Evolutionary conservation across 2,888 invertebrate species (phyloP).

Genomic region (Erebia ligea): DNA sequence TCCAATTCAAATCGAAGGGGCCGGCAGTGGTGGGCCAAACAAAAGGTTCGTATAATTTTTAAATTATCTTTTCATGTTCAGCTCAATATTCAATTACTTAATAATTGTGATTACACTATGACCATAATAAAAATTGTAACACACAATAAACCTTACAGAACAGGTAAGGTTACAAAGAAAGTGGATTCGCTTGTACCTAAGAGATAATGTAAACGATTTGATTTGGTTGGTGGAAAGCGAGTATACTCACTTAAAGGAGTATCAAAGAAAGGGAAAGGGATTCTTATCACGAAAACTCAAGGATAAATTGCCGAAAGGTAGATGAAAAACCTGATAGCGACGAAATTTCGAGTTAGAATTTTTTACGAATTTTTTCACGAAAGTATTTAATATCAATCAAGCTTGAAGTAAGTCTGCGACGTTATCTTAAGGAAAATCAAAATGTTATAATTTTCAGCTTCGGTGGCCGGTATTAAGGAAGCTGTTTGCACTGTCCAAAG

Average conservation of each 20-base stretch:
- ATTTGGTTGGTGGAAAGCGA: background rate
- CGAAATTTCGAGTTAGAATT: background rate
- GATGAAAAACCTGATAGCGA: background rate
- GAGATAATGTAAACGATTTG: background rate
- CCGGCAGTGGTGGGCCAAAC: conserved; percentile 64
- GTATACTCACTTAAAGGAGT: too few relatives aligned
- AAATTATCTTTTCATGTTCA: background rate
- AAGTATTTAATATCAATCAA: conserved; percentile 5
- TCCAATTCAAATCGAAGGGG: conserved; percentile 84
- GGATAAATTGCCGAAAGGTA: conserved; percentile 2
- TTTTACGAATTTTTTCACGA: background rate
- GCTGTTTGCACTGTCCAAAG: conserved; percentile 71
- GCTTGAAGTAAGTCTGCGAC: background rate
- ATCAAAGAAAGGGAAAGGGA: background rate
- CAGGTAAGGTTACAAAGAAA: too few relatives aligned
- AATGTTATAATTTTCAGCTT: conserved; percentile 68
- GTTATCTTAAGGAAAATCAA: conserved; percentile 21
- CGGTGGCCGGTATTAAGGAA: conserved; percentile 79
- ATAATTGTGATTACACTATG: background rate
- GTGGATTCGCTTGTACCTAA: background rate
- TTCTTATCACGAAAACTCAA: background rate
- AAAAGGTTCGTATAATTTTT: conserved; percentile 59
- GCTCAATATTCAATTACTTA: background rate
- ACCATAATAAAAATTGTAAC: background rate
- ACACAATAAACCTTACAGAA: too few relatives aligned